These are phyloP conservation scores for Poeciliopsis occidentalis DNA, from an alignment of 2,113 vertebrate genomes.

Conservation along the genomic window DNA sequence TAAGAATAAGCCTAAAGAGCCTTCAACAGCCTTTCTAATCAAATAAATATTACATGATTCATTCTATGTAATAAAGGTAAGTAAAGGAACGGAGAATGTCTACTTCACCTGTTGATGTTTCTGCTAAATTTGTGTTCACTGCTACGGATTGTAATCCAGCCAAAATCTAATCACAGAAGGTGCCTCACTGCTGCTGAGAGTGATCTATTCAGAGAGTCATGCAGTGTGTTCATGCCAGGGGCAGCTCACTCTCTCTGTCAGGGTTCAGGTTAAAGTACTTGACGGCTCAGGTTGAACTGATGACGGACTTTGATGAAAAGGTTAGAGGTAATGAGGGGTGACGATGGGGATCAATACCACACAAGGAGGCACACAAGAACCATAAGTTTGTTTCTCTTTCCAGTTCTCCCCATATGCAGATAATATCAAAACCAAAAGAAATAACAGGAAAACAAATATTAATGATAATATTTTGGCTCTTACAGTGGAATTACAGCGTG, in stretches of 20 bases:
- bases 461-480: constrained; percentile 15
- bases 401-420: constrained; percentile 44
- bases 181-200: background rate
- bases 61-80: background rate
- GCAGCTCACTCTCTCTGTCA: constrained; percentile 1
- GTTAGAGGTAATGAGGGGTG: constrained; percentile 64
- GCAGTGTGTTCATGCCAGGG: constrained; percentile 10
- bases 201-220: background rate
- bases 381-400: constrained; percentile 19
- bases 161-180: background rate
- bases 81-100: background rate
- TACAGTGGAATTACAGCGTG: constrained; percentile 11
- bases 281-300: constrained; percentile 66
- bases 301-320: constrained; percentile 52
- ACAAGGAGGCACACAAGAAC: constrained; percentile 48
- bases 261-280: constrained; percentile 53
- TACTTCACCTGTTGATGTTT: background rate
- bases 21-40: background rate
- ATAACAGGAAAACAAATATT: constrained; percentile 23
- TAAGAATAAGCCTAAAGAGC: background rate
- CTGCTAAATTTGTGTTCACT: background rate
- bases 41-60: background rate
- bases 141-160: background rate
- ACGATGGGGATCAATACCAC: constrained; percentile 59
- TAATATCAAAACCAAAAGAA: constrained; percentile 47